Conservation (phyloP, 92 coral and sea anemone genomes). For the Isaurus tuberculatus region DNA sequence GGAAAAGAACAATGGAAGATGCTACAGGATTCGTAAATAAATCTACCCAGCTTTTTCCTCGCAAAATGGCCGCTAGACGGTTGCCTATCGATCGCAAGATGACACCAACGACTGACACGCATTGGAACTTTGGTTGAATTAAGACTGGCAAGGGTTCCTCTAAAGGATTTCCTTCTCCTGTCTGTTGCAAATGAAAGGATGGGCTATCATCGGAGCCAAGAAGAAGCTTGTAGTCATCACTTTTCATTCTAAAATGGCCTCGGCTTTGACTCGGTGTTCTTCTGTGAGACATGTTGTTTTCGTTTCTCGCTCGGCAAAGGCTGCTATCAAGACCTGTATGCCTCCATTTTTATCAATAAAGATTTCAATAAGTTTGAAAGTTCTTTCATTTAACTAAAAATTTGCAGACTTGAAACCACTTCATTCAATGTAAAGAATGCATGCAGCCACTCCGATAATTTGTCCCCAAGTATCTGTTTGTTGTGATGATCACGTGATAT, state of each 20-base stretch:
- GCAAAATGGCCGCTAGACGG: neutral
- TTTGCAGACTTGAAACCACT: no score
- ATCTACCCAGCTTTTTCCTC: constrained; percentile 21
- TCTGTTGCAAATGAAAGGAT: constrained; percentile 49
- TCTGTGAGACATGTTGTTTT: constrained; percentile 23
- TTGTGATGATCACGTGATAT: constrained; percentile 18
- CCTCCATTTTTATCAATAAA: no score
- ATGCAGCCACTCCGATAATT: neutral
- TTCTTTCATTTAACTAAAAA: no score
- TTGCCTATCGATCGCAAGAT: neutral
- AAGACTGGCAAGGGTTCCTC: constrained; percentile 51
- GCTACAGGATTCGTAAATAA: constrained; percentile 42
- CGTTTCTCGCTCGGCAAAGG: no score
- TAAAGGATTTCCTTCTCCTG: neutral
- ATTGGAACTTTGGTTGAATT: constrained; percentile 71
- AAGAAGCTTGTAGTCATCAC: constrained; percentile 79
- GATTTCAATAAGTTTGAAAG: no score
- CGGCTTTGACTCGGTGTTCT: constrained; percentile 46
- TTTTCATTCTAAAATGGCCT: constrained; percentile 78
- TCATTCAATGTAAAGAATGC: no score
- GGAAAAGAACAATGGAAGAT: constrained; percentile 42
- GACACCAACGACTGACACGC: constrained; percentile 19
- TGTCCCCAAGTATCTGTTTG: neutral
- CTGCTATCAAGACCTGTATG: no score
- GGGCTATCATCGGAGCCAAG: constrained; percentile 32